Evolutionary conservation across 2,113 vertebrate species (phyloP).

Genomic region (Silurus meridionalis): DNA sequence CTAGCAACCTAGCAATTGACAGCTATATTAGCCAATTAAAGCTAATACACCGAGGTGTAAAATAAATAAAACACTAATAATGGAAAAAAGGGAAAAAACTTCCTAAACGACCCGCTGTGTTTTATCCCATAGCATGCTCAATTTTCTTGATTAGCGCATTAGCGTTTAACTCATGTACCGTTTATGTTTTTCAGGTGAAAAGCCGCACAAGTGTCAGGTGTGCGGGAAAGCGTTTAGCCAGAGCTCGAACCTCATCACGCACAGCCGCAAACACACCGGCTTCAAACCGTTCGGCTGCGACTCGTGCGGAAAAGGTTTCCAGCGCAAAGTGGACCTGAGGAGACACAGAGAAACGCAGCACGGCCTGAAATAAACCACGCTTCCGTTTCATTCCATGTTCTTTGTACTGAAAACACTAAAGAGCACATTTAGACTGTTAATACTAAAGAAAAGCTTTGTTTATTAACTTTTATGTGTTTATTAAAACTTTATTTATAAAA

Average conservation of each 20-base stretch:
- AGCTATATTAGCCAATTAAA: too few species aligned
- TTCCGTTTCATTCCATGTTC: not conserved
- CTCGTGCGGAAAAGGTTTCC: slow-evolving; percentile 92
- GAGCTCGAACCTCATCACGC: slow-evolving; percentile 98
- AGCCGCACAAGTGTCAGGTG: slow-evolving; percentile 98
- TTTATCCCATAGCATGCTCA: too few species aligned
- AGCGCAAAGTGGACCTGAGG: slow-evolving; percentile 92
- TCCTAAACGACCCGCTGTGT: too few species aligned
- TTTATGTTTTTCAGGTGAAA: slow-evolving; percentile 80
- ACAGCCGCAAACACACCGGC: slow-evolving; percentile 96
- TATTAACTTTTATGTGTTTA: slow-evolving; percentile 3
- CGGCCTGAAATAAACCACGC: slow-evolving; percentile 80
- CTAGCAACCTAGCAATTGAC: too few species aligned
- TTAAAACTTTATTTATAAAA: slow-evolving; percentile 32
- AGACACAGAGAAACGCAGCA: slow-evolving; percentile 95
- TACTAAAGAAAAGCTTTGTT: not conserved
- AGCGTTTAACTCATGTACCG: not conserved
- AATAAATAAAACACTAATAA: too few species aligned
- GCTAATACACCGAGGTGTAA: too few species aligned
- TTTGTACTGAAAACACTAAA: slow-evolving; percentile 36
- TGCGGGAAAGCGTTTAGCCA: slow-evolving; percentile 98
- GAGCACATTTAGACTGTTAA: not conserved
- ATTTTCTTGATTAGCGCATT: not conserved
- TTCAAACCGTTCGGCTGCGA: slow-evolving; percentile 96
- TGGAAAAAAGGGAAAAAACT: too few species aligned